phyloP scores from a whole-genome alignment of 2,113 vertebrate genomes.

The Urocynchramus pylzowi region DNA sequence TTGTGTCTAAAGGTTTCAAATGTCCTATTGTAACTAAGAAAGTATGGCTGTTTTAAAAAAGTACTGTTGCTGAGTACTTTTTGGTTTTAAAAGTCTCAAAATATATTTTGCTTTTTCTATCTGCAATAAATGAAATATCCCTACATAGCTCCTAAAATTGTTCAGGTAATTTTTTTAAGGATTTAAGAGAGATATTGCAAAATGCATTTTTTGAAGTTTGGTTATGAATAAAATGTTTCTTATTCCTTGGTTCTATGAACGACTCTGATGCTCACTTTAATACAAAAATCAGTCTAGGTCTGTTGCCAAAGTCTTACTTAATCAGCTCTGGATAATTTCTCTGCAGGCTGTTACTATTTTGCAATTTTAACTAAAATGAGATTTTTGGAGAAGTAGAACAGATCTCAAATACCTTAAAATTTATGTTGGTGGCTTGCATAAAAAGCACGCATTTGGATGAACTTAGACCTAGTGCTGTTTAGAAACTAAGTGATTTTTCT shows the following conservation, averaged over 20 bases:
- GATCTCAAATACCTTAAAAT: background rate
- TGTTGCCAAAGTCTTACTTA: background rate
- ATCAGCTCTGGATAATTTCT: background rate
- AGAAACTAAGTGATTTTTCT: background rate
- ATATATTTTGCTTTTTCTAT: background rate
- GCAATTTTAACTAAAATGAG: background rate
- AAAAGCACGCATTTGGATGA: background rate
- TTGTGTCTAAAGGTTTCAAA: background rate
- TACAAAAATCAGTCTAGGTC: background rate
- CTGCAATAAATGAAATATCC: background rate
- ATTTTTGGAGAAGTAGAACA: background rate
- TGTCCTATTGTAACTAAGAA: background rate
- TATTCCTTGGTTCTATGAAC: background rate
- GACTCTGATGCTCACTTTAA: background rate
- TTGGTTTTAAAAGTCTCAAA: background rate
- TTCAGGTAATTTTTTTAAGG: background rate
- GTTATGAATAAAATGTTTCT: background rate
- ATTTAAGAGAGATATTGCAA: background rate
- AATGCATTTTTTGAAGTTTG: background rate
- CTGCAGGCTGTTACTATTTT: background rate
- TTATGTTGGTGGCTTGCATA: background rate
- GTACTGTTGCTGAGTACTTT: background rate
- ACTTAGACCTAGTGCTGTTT: background rate
- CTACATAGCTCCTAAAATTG: background rate
- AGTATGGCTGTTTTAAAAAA: background rate